These are phyloP conservation scores for Helicolenus hilgendorfi DNA, from an alignment of 2,797 vertebrate species.

Conservation along the genomic window DNA sequence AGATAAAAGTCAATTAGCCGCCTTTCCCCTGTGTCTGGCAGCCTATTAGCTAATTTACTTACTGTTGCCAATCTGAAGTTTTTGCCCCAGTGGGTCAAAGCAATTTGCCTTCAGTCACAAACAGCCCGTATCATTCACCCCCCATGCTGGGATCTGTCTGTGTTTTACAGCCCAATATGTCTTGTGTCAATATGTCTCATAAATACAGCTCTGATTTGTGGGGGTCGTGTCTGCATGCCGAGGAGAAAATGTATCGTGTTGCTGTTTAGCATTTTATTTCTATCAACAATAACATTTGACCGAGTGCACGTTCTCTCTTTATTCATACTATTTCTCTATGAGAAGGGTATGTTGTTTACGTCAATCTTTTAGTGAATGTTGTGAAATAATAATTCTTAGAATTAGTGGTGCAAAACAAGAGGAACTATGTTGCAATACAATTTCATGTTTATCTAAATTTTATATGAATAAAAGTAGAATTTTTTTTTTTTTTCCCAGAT, in stretches of 20 bases:
- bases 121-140: conserved; percentile 27
- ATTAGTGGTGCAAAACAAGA: not conserved
- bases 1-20: conserved; percentile 70
- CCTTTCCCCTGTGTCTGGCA: conserved; percentile 35
- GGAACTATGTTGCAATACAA: not conserved
- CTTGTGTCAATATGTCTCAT: conserved; percentile 32
- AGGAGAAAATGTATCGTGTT: not conserved
- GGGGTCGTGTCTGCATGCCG: not conserved
- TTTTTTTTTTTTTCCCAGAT: not conserved
- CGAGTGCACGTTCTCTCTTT: not conserved
- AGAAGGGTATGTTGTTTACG: not conserved
- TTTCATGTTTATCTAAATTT: not conserved
- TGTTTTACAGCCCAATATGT: conserved; percentile 41
- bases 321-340: not conserved
- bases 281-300: not conserved
- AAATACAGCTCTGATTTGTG: not conserved
- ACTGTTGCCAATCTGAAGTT: conserved; percentile 40
- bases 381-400: not conserved
- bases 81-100: conserved; percentile 64
- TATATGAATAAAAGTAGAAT: not conserved
- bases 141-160: conserved; percentile 25
- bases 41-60: conserved; percentile 70
- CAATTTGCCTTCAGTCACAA: conserved; percentile 66
- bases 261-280: conserved; percentile 6
- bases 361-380: not conserved